phyloP scores from a whole-genome alignment of 2,113 vertebrate genomes.

The Pyrgilauda ruficollis region DNA sequence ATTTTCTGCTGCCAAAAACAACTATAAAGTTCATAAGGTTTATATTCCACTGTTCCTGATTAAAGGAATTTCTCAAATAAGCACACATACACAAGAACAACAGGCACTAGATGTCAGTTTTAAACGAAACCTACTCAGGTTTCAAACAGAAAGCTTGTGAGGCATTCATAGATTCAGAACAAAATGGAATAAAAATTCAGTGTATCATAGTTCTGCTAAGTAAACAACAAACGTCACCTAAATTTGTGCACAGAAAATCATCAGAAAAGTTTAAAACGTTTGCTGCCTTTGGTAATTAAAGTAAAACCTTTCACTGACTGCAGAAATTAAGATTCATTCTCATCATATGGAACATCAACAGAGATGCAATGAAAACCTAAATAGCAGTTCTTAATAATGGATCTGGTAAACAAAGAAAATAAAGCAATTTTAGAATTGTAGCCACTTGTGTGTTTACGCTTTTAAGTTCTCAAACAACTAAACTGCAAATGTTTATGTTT shows the following conservation, averaged over 20 bases:
- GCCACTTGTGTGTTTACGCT: not conserved
- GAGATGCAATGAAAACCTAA: not conserved
- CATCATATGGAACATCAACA: not conserved
- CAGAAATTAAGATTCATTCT: not conserved
- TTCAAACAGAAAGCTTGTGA: not conserved
- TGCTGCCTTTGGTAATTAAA: not conserved
- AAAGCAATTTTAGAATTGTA: not conserved
- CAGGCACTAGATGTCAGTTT: not conserved
- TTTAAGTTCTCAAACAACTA: not conserved
- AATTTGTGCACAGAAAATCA: not conserved
- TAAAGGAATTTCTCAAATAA: not conserved
- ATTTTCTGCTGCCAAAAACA: not conserved
- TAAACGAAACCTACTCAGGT: not conserved
- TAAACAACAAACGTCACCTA: not conserved
- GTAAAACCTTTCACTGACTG: not conserved
- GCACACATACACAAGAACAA: not conserved
- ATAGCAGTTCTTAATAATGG: not conserved
- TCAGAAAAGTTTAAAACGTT: not conserved
- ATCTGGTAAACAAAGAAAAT: not conserved
- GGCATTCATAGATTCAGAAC: not conserved
- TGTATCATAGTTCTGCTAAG: rapidly evolving
- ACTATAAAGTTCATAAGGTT: not conserved
- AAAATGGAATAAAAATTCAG: not conserved
- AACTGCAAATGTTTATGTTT: not conserved
- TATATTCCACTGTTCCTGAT: not conserved